Conservation (phyloP, 2,797 vertebrate genomes). For the Helostoma temminkii region DNA sequence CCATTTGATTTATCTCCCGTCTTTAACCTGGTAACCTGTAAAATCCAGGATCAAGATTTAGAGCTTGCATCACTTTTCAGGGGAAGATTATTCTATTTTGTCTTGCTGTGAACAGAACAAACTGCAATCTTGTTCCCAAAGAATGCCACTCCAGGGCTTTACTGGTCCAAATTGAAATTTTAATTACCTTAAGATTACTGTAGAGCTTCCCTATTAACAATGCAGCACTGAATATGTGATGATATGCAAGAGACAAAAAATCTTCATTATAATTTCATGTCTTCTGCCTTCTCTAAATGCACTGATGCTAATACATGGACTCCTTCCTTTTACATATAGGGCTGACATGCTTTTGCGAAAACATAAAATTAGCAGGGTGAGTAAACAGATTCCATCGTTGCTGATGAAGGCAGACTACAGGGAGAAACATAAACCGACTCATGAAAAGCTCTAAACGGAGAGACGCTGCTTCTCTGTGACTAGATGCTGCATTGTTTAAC, state of each 20-base stretch:
- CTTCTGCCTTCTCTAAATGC: conserved; percentile 63
- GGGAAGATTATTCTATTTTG: conserved; percentile 31
- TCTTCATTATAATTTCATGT: conserved; percentile 77
- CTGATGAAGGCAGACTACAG: conserved; percentile 48
- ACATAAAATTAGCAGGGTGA: conserved; percentile 62
- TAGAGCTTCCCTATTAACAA: conserved; percentile 70
- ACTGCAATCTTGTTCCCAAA: conserved; percentile 18
- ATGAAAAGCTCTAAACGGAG: conserved; percentile 49
- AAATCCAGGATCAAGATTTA: conserved; percentile 46
- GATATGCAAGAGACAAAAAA: conserved; percentile 65
- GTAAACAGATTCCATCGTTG: conserved; percentile 46
- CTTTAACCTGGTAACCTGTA: conserved; percentile 57
- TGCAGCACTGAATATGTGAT: conserved; percentile 76
- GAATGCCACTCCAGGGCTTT: conserved; percentile 52
- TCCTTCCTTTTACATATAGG: conserved; percentile 42
- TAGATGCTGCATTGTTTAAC: conserved; percentile 52
- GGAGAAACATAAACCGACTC: conserved; percentile 40
- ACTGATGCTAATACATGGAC: conserved; percentile 35
- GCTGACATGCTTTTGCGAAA: conserved; percentile 18
- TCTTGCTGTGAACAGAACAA: conserved; percentile 34
- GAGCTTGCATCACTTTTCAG: conserved; percentile 17
- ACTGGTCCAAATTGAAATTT: conserved; percentile 72
- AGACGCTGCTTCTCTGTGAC: conserved; percentile 15
- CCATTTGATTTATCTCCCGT: conserved; percentile 50
- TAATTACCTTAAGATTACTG: conserved; percentile 76